A percentile compares a stretch with the other conserved stretches of the same genome.
Conservation (phyloP, 2,797 vertebrate genomes). For the Pogonophryne albipinna region DNA sequence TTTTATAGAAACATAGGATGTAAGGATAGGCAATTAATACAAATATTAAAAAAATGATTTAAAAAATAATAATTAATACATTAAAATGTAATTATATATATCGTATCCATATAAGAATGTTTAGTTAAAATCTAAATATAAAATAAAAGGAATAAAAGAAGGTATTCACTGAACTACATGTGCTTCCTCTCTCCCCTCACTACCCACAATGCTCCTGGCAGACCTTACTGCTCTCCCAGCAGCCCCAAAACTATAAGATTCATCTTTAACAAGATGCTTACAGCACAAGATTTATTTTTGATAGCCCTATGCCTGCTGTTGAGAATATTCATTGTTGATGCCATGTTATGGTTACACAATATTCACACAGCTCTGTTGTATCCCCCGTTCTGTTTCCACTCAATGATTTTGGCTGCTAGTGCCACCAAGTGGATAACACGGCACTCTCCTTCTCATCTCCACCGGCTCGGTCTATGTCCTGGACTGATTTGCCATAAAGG, state of each 20-base stretch:
- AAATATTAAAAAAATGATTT: too few species aligned
- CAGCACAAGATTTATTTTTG: conserved; percentile 67
- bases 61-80: too few species aligned
- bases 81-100: too few species aligned
- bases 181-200: conserved; percentile 11
- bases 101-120: too few species aligned
- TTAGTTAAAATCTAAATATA: too few species aligned
- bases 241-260: conserved; percentile 61
- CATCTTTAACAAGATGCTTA: conserved; percentile 68
- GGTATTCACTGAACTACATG: conserved; percentile 15
- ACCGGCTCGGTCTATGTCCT: conserved; percentile 25
- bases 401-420: conserved; percentile 85
- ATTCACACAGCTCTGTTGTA: conserved; percentile 50
- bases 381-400: conserved; percentile 38
- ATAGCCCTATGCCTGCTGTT: conserved; percentile 57
- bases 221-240: conserved; percentile 55
- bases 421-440: conserved; percentile 82
- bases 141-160: neutral
- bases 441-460: conserved; percentile 41
- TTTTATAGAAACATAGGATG: too few species aligned
- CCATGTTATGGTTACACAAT: conserved; percentile 52
- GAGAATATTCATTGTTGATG: conserved; percentile 51
- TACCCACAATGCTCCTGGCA: conserved; percentile 50
- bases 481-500: conserved; percentile 37
- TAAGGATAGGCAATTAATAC: too few species aligned